Conservation (phyloP, 2,888 invertebrate genomes). For the Euspilapteryx auroguttella region DNA sequence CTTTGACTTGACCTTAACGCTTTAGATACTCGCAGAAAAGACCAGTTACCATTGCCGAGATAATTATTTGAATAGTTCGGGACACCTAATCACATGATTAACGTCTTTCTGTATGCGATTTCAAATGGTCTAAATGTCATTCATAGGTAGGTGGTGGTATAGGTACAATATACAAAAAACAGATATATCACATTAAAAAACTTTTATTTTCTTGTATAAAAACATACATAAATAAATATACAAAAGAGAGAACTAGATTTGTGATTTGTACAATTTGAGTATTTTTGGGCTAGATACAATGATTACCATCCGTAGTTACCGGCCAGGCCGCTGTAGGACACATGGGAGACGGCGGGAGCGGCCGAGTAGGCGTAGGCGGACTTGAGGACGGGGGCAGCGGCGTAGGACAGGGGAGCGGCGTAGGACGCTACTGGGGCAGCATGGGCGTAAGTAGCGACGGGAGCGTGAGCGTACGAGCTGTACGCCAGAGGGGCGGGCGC, state of each 20-base stretch:
- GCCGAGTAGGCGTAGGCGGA: constrained; percentile 57
- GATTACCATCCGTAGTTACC: constrained; percentile 67
- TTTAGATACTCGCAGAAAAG: no score
- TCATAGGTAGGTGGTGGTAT: no score
- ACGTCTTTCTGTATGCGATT: no score
- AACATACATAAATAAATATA: constrained; percentile 18
- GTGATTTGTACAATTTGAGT: constrained; percentile 20
- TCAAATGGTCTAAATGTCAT: no score
- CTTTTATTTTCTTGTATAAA: no score
- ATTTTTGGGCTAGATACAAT: constrained; percentile 11
- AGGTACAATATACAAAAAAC: no score
- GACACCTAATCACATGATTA: no score
- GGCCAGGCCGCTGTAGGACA: constrained; percentile 65
- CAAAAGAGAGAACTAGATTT: neutral
- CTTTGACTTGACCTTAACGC: no score
- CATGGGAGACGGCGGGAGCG: constrained; percentile 64
- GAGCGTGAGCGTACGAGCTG: constrained; percentile 8
- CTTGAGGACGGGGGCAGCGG: constrained; percentile 29
- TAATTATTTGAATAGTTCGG: no score
- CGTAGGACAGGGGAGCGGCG: constrained; percentile 18
- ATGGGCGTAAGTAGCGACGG: constrained; percentile 13
- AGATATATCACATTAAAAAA: no score
- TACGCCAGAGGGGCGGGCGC: constrained; percentile 5
- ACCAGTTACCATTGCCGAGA: no score
- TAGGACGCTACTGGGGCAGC: constrained; percentile 12